Percentiles rank a stretch among this genome's conserved stretches.
These are phyloP conservation scores for Lepilemur ruficaudatus DNA, from an alignment of 2,797 vertebrate species.

Conservation along the genomic window DNA sequence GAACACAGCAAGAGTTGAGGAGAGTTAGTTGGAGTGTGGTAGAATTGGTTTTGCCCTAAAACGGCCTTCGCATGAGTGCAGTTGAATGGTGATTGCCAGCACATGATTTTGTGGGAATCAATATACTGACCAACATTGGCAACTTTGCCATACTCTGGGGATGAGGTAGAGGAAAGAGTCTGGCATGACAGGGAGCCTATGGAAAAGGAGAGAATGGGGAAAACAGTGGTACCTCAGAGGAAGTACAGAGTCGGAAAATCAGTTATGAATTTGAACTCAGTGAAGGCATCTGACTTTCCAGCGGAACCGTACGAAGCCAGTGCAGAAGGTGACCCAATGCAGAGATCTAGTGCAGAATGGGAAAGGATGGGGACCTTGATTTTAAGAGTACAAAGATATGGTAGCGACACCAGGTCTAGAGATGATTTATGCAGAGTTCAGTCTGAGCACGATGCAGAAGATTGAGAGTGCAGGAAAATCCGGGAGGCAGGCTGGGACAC, in stretches of 20 bases:
- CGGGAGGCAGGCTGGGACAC: neutral
- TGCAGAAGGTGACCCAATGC: no score
- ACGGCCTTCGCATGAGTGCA: neutral
- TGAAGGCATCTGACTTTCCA: neutral
- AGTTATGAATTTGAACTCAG: neutral
- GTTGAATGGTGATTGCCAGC: neutral
- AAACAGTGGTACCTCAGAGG: neutral
- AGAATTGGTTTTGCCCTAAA: neutral
- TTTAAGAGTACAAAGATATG: neutral
- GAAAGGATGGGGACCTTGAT: neutral
- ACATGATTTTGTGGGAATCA: neutral
- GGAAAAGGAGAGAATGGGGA: neutral
- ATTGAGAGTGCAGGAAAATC: neutral
- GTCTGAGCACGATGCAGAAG: neutral
- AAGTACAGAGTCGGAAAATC: neutral
- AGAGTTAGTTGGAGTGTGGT: neutral
- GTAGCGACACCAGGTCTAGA: rapidly evolving
- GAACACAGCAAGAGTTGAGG: neutral
- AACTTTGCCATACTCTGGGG: neutral
- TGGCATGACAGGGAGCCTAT: no score
- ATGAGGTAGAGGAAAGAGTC: neutral
- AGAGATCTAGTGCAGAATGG: neutral
- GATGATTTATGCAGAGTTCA: neutral
- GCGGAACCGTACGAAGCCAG: neutral
- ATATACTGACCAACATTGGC: rapidly evolving